Evolutionary conservation across 1,140 invertebrate species (phyloP).

Genomic region (Luehdorfia chinensis): DNA sequence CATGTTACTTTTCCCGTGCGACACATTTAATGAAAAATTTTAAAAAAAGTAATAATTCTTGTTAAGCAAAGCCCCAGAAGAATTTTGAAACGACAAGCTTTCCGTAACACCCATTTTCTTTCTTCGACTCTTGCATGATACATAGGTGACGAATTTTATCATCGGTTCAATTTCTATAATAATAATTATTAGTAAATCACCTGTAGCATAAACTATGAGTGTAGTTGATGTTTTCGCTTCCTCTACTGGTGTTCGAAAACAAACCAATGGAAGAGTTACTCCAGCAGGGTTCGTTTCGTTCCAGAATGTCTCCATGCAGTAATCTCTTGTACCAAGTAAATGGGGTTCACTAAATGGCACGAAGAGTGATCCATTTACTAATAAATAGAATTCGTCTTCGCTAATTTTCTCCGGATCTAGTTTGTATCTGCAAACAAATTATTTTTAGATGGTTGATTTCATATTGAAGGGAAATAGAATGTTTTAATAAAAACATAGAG

Average conservation of each 20-base stretch:
- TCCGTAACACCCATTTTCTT: too few relatives aligned
- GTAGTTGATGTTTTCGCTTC: slow-evolving; percentile 48
- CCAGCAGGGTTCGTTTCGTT: slow-evolving; percentile 57
- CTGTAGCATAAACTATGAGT: slow-evolving; percentile 59
- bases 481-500: too few relatives aligned
- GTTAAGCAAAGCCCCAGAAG: too few relatives aligned
- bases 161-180: background rate
- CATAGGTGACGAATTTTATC: too few relatives aligned
- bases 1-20: too few relatives aligned
- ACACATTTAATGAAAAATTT: too few relatives aligned
- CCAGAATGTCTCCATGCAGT: slow-evolving; percentile 77
- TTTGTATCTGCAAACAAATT: slow-evolving; percentile 66
- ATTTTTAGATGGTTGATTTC: background rate
- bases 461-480: too few relatives aligned
- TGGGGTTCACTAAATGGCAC: slow-evolving; percentile 63
- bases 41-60: too few relatives aligned
- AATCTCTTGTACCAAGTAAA: slow-evolving; percentile 75
- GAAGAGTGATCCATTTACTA: slow-evolving; percentile 79
- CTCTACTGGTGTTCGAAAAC: slow-evolving; percentile 52
- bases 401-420: slow-evolving; percentile 71
- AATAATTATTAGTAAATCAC: slow-evolving; percentile 40
- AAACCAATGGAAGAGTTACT: slow-evolving; percentile 67
- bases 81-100: too few relatives aligned
- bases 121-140: too few relatives aligned
- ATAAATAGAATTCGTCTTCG: slow-evolving; percentile 77